A percentile compares a stretch with the other conserved stretches of the same genome.
These are phyloP conservation scores for Lycaon pictus DNA, from an alignment of 2,113 vertebrate genomes.

Conservation along the genomic window DNA sequence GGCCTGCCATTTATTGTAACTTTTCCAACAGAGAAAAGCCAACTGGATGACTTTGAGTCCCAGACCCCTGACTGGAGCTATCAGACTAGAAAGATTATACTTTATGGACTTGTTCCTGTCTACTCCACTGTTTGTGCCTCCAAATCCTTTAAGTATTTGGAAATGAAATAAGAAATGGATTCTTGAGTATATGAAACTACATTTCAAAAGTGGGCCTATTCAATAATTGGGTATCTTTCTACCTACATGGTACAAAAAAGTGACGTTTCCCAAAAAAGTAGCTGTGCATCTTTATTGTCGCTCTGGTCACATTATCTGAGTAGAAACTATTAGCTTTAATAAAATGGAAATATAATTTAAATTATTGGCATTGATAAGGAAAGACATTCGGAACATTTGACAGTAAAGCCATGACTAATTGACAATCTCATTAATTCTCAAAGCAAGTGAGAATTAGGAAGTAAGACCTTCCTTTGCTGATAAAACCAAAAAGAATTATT, in stretches of 20 bases:
- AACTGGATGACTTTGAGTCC: background rate
- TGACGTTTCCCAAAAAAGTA: background rate
- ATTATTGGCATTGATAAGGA: background rate
- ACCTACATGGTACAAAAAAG: background rate
- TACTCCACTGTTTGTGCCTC: background rate
- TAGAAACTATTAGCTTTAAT: background rate
- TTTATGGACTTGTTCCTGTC: background rate
- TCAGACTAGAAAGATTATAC: background rate
- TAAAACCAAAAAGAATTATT: constrained; percentile 21
- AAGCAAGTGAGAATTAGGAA: constrained; percentile 1
- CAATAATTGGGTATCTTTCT: background rate
- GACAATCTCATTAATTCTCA: constrained; percentile 49
- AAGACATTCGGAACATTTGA: constrained; percentile 22
- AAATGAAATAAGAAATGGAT: background rate
- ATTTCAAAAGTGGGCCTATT: background rate
- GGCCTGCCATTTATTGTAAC: background rate
- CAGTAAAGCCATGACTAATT: background rate
- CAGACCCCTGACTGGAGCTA: background rate
- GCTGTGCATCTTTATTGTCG: background rate
- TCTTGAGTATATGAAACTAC: background rate
- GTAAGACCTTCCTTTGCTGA: background rate
- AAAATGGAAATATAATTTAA: background rate
- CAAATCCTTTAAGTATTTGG: background rate
- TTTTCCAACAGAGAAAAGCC: background rate
- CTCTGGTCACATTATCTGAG: background rate